Conservation (phyloP, 2,113 vertebrate genomes). For the Alligator mississippiensis region DNA sequence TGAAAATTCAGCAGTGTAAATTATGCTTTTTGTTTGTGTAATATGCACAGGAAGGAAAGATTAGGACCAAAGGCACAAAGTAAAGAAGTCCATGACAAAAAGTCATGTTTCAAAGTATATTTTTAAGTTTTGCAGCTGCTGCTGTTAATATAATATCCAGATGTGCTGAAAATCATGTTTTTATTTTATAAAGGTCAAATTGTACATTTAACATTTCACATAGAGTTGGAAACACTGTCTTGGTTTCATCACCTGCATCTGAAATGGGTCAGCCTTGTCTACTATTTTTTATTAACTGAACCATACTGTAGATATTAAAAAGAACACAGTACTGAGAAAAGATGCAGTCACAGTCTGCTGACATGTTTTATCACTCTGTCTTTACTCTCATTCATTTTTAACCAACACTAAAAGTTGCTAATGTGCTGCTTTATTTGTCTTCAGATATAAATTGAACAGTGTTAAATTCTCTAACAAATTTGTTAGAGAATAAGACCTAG, state of each 20-base stretch:
- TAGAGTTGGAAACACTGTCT: not conserved
- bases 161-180: slow-evolving; percentile 4
- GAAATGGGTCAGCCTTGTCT: not conserved
- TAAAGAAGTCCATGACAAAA: slow-evolving; percentile 36
- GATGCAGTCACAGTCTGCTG: not conserved
- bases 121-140: slow-evolving; percentile 50
- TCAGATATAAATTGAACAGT: slow-evolving; percentile 18
- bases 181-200: slow-evolving; percentile 39
- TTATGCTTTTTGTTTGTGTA: slow-evolving; percentile 19
- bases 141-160: slow-evolving; percentile 12
- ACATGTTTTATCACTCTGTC: not conserved
- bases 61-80: slow-evolving; percentile 43
- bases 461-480: slow-evolving; percentile 23
- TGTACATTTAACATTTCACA: slow-evolving; percentile 17
- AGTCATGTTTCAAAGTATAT: not conserved
- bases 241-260: slow-evolving; percentile 52
- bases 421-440: not conserved
- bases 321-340: not conserved
- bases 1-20: not conserved
- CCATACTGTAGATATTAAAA: not conserved
- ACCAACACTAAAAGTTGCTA: not conserved
- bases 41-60: slow-evolving; percentile 25
- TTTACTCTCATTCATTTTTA: not conserved
- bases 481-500: not conserved
- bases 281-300: not conserved